Percentiles rank a stretch among this genome's conserved stretches.
Evolutionary conservation across 2,113 vertebrate genomes (phyloP).

Genomic region (Agapornis roseicollis): DNA sequence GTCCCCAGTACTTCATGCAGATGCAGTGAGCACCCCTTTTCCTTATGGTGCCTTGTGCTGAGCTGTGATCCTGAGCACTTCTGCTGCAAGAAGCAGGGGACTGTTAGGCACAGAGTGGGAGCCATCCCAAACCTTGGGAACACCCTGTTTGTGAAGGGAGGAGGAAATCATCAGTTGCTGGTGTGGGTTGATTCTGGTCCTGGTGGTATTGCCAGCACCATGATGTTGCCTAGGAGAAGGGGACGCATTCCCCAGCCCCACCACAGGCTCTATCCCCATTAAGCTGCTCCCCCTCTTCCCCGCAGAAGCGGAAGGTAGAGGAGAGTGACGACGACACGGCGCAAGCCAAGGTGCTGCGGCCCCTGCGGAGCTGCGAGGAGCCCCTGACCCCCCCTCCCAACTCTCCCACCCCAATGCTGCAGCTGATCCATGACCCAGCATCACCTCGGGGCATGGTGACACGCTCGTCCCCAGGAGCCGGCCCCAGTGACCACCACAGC

Average conservation of each 20-base stretch:
- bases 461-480: constrained; percentile 72
- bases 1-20: not conserved
- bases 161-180: not conserved
- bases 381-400: constrained; percentile 77
- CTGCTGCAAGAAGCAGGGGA: not conserved
- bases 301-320: constrained; percentile 79
- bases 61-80: not conserved
- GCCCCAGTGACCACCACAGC: constrained; percentile 79
- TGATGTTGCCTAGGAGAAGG: not conserved
- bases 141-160: not conserved
- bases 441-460: constrained; percentile 75
- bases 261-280: not conserved
- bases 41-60: not conserved
- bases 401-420: constrained; percentile 79
- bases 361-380: constrained; percentile 78
- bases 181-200: not conserved
- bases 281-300: not conserved
- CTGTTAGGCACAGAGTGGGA: not conserved
- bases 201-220: rapidly evolving
- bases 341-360: constrained; percentile 80
- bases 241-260: rapidly evolving
- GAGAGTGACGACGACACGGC: constrained; percentile 75
- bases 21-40: not conserved
- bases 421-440: constrained; percentile 77
- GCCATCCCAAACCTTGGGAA: not conserved